Percentiles rank a stretch among this genome's conserved stretches.
These are phyloP conservation scores for Stenodema calcarata DNA, from an alignment of 2,888 invertebrate genomes.

Conservation along the genomic window DNA sequence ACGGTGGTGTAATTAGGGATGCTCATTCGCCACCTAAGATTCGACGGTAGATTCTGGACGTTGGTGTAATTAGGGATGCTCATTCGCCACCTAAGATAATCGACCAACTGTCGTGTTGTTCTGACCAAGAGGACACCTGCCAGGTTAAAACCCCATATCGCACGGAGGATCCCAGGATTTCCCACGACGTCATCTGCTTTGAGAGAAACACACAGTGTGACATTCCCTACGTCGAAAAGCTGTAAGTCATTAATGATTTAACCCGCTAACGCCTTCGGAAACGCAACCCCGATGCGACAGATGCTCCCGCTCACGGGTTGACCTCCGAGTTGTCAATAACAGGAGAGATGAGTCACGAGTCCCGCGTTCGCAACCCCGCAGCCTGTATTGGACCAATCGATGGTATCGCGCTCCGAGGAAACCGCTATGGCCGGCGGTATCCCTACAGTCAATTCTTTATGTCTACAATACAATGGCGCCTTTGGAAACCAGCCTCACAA, in stretches of 20 bases:
- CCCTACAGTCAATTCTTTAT: neutral
- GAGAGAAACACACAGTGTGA: neutral
- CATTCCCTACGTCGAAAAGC: neutral
- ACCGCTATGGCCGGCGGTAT: neutral
- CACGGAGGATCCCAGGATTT: conserved; percentile 17
- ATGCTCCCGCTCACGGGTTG: conserved; percentile 4
- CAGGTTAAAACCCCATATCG: neutral
- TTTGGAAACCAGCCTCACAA: no score
- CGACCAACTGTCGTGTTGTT: neutral
- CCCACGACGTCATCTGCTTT: conserved; percentile 36
- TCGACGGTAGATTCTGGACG: no score
- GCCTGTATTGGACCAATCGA: neutral
- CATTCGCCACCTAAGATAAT: neutral
- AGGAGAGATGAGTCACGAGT: neutral
- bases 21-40: no score
- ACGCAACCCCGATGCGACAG: neutral
- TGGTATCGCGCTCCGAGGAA: neutral
- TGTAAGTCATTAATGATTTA: neutral
- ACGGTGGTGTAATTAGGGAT: no score
- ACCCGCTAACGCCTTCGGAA: conserved; percentile 16
- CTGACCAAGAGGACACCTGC: neutral
- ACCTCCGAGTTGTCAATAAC: neutral
- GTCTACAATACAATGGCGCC: no score
- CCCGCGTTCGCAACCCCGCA: neutral
- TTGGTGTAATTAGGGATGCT: neutral